Conservation (phyloP, 2,113 vertebrate genomes). For the Ochotona curzoniae region DNA sequence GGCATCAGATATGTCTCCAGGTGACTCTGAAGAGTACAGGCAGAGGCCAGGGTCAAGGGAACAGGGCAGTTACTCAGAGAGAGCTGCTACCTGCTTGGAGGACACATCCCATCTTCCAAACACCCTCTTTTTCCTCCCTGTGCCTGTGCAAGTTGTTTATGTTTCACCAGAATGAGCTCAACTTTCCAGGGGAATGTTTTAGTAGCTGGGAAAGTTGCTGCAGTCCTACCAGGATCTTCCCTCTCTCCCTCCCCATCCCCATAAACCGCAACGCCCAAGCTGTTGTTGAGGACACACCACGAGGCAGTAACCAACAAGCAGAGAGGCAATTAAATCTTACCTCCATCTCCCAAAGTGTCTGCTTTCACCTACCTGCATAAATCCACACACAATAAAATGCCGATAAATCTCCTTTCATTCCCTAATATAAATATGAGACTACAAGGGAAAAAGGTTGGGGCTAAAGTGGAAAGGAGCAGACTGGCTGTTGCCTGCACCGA, state of each 20-base stretch:
- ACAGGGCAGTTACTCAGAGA: not conserved
- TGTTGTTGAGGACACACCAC: constrained; percentile 29
- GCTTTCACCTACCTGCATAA: constrained; percentile 5
- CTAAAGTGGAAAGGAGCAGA: not conserved
- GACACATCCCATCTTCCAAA: no score
- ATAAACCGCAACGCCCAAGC: constrained; percentile 44
- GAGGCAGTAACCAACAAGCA: constrained; percentile 73
- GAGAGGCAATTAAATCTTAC: constrained; percentile 75
- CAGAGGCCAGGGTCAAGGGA: not conserved
- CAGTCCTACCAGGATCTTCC: constrained; percentile 22
- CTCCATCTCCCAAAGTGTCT: constrained; percentile 76
- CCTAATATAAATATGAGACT: constrained; percentile 74
- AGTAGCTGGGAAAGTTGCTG: constrained; percentile 59
- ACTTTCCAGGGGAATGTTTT: constrained; percentile 59
- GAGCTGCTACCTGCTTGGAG: not conserved
- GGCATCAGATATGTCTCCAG: not conserved
- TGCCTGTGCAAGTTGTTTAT: not conserved
- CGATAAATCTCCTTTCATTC: constrained; percentile 83
- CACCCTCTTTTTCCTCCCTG: not conserved
- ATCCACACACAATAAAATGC: constrained; percentile 85
- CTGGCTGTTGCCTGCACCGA: not conserved
- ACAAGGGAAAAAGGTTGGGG: constrained; percentile 7
- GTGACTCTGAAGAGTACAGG: not conserved
- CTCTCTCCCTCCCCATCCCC: not conserved
- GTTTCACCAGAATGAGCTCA: constrained; percentile 51